phyloP scores from a whole-genome alignment of 2,888 invertebrate genomes.

The Philonicus albiceps region DNA sequence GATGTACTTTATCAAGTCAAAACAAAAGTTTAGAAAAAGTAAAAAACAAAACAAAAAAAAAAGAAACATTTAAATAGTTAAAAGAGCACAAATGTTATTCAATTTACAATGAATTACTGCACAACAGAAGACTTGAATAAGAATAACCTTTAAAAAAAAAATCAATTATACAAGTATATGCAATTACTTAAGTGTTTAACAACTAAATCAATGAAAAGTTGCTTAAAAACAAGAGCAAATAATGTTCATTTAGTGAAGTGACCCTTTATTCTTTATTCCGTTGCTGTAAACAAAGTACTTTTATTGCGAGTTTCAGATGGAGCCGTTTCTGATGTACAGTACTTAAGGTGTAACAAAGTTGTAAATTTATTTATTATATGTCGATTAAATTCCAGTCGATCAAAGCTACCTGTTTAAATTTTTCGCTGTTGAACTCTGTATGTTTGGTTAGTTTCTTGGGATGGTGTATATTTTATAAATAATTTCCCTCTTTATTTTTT shows the following conservation, averaged over 20 bases:
- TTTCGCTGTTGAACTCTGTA: slow-evolving; percentile 23
- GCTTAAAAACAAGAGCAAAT: neutral
- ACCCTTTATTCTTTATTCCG: neutral
- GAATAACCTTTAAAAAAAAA: neutral
- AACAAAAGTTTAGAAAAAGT: neutral
- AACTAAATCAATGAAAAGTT: neutral
- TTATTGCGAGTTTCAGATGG: neutral
- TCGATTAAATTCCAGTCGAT: slow-evolving; percentile 15
- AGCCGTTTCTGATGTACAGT: slow-evolving; percentile 2
- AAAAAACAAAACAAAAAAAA: neutral
- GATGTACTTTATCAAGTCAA: slow-evolving; percentile 32
- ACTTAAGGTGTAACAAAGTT: slow-evolving; percentile 36
- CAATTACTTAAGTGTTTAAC: slow-evolving; percentile 35
- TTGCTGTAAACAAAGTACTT: neutral
- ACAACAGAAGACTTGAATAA: slow-evolving; percentile 40
- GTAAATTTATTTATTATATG: slow-evolving; percentile 25
- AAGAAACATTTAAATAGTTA: neutral
- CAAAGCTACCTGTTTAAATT: slow-evolving; percentile 15
- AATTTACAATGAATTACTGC: slow-evolving; percentile 39
- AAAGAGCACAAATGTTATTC: slow-evolving; percentile 34
- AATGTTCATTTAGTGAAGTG: neutral
- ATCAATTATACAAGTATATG: neutral
- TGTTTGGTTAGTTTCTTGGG: slow-evolving; percentile 27
- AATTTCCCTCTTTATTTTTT: neutral
- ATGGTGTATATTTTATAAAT: slow-evolving; percentile 35